A percentile compares a stretch with the other conserved stretches of the same genome.
Conservation (phyloP, 2,797 vertebrate genomes). For the Synaphobranchus kaupii region DNA sequence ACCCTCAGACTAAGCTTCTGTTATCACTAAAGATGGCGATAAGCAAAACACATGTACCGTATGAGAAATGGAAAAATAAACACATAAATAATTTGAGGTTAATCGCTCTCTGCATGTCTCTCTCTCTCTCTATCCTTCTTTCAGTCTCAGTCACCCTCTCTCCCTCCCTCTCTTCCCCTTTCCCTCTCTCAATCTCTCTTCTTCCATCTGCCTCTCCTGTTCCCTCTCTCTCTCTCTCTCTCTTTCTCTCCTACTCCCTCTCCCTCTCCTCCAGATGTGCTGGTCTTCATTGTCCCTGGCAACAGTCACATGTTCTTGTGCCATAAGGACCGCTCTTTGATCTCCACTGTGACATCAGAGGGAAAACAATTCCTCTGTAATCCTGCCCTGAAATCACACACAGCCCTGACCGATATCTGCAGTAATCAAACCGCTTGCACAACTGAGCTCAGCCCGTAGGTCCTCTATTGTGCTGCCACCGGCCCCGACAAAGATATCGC, state of each 20-base stretch:
- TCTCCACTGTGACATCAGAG: conserved; percentile 33
- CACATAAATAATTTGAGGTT: conserved; percentile 30
- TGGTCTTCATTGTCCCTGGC: conserved; percentile 13
- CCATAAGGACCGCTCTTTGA: conserved; percentile 44
- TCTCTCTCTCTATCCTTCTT: background rate
- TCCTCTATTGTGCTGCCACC: background rate
- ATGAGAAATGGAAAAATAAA: background rate
- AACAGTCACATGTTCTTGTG: conserved; percentile 23
- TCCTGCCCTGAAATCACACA: background rate
- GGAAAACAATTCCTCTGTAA: background rate
- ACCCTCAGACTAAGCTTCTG: background rate
- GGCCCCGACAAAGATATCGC: background rate
- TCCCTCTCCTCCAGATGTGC: conserved; percentile 24
- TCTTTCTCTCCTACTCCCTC: background rate
- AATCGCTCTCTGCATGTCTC: background rate
- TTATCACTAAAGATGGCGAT: background rate
- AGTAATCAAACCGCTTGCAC: background rate
- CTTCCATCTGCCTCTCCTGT: conserved; percentile 19
- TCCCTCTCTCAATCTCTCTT: background rate
- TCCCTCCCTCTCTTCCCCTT: background rate
- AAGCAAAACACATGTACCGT: background rate
- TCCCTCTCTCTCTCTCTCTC: background rate
- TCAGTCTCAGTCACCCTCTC: background rate
- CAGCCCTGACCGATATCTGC: background rate
- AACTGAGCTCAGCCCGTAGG: background rate